Evolutionary conservation across 2,797 vertebrate species (phyloP), one percentile per base, ranked within the genome.

Genomic region (Protosalanx chinensis): DNA sequence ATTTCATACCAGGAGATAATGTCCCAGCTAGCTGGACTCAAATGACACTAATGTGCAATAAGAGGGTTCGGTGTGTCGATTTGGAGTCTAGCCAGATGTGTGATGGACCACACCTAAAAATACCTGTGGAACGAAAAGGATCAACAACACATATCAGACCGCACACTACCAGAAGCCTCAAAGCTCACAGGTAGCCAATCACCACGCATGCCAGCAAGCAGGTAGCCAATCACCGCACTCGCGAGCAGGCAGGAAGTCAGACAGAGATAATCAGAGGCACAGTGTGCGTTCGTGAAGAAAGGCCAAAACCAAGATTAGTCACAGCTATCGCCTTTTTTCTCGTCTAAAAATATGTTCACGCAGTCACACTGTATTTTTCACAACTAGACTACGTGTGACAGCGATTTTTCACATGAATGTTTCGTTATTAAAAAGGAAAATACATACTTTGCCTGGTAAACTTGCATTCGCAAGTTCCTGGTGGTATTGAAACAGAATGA

Each of bases 211-310:
- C 58, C 64, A 57, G 32, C 41, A 60, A 56, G 41, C 58, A 37
- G 69, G 74, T 57, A 76, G 69, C 58, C 49, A 72, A 35, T 65
- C 61, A 56, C 15, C 57, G 53, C 56, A 7, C 23, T 71, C 23
- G 30, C 18, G 23, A 51, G 57, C 23, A 63, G 57, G 51, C 70
- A 51, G 66, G 66, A 72, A 69, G 70, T 69, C 70, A 72, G 75
- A 68, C 67, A 23, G 71, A 70, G 67, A 51, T 70, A 72, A 76
- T 76, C 75, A 76, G 56, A 72, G 23, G 20, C 71, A 41, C 71
- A 33, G 71, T 33, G 68, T 73, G 68, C 66, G 62, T 63, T 73
- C 4, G 61, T 60, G 67, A 70, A 63, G 41, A 41, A 57, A 61
- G 12, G 67, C 71, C 76, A 73, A 70, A 68, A 49, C 32, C 23